Conservation (phyloP, 2,113 vertebrate species). For the Hepsetus odoe region DNA sequence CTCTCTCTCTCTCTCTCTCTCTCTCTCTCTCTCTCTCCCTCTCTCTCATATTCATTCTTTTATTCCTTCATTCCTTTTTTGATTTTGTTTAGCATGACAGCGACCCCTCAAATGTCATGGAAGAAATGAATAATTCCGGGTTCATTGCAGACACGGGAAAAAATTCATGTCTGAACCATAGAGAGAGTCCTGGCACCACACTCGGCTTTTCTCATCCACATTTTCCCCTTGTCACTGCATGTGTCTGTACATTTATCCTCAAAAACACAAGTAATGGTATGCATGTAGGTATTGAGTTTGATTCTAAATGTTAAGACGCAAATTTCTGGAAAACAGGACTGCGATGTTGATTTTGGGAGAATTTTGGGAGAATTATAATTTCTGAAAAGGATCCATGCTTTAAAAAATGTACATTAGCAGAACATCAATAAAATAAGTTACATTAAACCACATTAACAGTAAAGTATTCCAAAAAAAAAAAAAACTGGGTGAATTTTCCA, state of each 20-base stretch:
- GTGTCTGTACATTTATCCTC: not conserved
- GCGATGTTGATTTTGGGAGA: not conserved
- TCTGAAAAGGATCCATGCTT: no score
- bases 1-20: not conserved
- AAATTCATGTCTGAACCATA: not conserved
- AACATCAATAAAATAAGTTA: no score
- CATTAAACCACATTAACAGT: no score
- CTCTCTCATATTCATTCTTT: no score
- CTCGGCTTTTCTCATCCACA: not conserved
- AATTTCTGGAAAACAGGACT: not conserved
- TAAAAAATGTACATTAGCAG: no score
- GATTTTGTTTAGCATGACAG: slow-evolving; percentile 53
- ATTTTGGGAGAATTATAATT: no score
- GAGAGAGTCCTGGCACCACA: not conserved
- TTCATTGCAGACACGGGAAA: not conserved
- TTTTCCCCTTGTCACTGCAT: not conserved
- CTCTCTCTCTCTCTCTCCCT: not conserved
- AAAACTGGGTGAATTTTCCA: no score
- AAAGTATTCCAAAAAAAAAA: no score
- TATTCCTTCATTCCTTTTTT: no score
- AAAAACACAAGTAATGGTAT: not conserved
- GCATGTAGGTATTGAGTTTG: not conserved
- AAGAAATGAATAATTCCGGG: slow-evolving; percentile 52
- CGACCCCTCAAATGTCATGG: slow-evolving; percentile 54
- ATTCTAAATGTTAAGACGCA: not conserved